Evolutionary conservation across 1,140 invertebrate species (phyloP).

Genomic region (Pseudomyrmex gracilis): DNA sequence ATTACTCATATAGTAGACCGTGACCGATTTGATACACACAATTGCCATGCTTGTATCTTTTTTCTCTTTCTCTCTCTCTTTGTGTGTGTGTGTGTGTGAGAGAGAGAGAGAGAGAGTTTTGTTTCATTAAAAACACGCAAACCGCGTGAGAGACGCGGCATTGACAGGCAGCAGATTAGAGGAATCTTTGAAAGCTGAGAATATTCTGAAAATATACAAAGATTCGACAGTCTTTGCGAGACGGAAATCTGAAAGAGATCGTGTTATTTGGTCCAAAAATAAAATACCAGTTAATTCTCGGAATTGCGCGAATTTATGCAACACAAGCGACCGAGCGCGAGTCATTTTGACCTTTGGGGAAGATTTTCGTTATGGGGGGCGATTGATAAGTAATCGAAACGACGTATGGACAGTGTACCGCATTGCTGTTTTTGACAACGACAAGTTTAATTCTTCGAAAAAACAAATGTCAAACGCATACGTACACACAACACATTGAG

Average conservation of each 20-base stretch:
- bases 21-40: conserved; percentile 42
- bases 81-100: no score
- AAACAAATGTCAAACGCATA: no score
- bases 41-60: not conserved
- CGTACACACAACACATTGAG: no score
- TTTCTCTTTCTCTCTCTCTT: not conserved
- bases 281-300: not conserved
- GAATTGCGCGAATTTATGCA: no score
- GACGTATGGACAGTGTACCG: no score
- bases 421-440: no score
- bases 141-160: not conserved
- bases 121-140: conserved; percentile 26
- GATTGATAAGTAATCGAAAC: no score
- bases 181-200: not conserved
- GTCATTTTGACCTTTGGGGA: no score
- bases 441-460: no score
- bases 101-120: not conserved
- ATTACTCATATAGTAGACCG: conserved; percentile 16
- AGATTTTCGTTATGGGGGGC: no score
- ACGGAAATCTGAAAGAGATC: not conserved
- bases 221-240: not conserved
- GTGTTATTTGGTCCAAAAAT: not conserved
- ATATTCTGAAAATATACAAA: not conserved
- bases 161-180: conserved; percentile 3
- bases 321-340: no score